These are phyloP conservation scores for Leucoraja erinaceus DNA, from an alignment of 2,113 vertebrate genomes.

Conservation along the genomic window DNA sequence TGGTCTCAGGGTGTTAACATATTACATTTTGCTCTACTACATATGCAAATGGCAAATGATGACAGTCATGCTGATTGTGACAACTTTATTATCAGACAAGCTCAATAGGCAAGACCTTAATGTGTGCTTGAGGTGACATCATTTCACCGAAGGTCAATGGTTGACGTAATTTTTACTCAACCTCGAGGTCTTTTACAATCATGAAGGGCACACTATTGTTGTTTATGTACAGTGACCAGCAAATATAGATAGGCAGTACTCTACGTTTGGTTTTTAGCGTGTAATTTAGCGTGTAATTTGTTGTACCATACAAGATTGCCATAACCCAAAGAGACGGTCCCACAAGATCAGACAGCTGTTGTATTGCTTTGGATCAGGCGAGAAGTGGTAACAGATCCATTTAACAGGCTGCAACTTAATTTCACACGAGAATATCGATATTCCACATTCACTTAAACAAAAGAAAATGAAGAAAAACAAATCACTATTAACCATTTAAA, in stretches of 20 bases:
- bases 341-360: not conserved
- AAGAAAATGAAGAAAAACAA: not conserved
- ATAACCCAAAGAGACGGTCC: not conserved
- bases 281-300: not conserved
- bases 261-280: not conserved
- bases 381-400: not conserved
- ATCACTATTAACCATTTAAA: not conserved
- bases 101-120: not conserved
- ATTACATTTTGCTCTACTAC: not conserved
- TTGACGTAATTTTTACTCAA: not conserved
- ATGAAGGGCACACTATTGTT: not conserved
- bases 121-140: not conserved
- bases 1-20: not conserved
- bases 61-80: not conserved
- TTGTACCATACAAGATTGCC: not conserved
- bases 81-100: not conserved
- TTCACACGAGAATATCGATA: not conserved
- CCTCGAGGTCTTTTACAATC: not conserved
- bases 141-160: not conserved
- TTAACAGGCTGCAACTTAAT: not conserved
- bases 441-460: not conserved
- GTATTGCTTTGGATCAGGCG: not conserved
- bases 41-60: not conserved
- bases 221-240: not conserved
- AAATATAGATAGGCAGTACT: not conserved